Conservation (phyloP, 2,888 invertebrate genomes). For the Agrochola lychnidis region DNA sequence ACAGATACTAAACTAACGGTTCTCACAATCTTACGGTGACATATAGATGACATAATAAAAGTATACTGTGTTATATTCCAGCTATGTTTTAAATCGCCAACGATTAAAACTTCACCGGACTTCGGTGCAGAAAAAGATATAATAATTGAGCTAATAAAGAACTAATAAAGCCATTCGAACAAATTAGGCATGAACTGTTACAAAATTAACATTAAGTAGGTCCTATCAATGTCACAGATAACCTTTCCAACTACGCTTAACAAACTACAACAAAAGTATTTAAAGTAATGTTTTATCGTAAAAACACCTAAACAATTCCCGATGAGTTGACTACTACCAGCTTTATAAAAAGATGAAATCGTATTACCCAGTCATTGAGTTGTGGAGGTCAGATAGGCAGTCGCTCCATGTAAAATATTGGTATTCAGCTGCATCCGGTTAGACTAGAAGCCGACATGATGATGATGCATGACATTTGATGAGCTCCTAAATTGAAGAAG, state of each 20-base stretch:
- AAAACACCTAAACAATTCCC: neutral
- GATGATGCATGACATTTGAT: neutral
- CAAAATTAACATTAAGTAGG: neutral
- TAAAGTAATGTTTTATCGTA: neutral
- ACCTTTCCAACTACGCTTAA: constrained; percentile 15
- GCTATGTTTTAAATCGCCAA: neutral
- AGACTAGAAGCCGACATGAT: neutral
- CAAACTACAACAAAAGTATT: neutral
- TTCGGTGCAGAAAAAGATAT: neutral
- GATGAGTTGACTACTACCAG: neutral
- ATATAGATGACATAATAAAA: neutral
- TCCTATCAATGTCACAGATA: constrained; percentile 19
- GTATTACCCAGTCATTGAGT: neutral
- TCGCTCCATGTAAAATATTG: neutral
- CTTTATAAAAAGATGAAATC: neutral
- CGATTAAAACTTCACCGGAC: neutral
- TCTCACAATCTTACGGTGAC: no score
- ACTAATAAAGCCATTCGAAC: neutral
- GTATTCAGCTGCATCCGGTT: neutral
- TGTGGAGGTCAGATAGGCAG: neutral
- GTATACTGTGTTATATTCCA: neutral
- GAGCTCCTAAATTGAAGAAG: neutral
- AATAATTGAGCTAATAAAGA: neutral
- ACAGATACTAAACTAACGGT: no score
- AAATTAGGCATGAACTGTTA: constrained; percentile 29